A percentile compares a stretch with the other conserved stretches of the same genome.
Evolutionary conservation across 2,797 vertebrate genomes (phyloP).

Genomic region (Gephyroberyx darwinii): DNA sequence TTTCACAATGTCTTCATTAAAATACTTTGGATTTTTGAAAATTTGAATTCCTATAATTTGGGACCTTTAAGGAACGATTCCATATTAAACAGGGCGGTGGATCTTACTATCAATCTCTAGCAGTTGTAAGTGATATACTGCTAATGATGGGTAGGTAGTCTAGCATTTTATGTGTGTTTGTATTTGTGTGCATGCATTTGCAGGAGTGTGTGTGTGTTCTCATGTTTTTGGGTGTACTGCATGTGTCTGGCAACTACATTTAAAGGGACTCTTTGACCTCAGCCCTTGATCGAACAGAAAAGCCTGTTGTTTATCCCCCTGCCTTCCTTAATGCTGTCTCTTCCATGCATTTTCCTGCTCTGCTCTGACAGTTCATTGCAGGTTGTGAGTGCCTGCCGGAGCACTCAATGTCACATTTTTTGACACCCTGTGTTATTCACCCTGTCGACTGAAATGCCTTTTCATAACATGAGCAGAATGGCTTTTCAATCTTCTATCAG

Average conservation of each 20-base stretch:
- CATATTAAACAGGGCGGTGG: no score
- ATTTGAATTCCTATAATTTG: no score
- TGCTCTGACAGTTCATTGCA: conserved; percentile 55
- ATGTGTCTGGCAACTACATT: background rate
- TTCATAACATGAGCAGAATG: conserved; percentile 24
- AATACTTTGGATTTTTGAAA: no score
- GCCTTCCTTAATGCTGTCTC: conserved; percentile 37
- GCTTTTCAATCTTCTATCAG: background rate
- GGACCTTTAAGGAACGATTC: no score
- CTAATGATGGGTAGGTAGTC: no score
- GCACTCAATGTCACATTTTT: conserved; percentile 15
- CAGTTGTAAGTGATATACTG: no score
- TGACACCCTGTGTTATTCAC: conserved; percentile 36
- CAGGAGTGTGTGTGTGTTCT: background rate
- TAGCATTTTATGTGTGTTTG: background rate
- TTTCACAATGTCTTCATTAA: no score
- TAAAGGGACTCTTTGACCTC: conserved; percentile 49
- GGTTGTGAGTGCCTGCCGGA: conserved; percentile 32
- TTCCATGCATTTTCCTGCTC: conserved; percentile 18
- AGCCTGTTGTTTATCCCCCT: conserved; percentile 20
- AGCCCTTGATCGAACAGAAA: conserved; percentile 44
- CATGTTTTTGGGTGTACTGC: background rate
- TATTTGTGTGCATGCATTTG: conserved; percentile 3
- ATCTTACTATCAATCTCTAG: no score
- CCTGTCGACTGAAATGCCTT: conserved; percentile 41